Conservation (phyloP, 2,888 invertebrate species). For the Xanthia togata region DNA sequence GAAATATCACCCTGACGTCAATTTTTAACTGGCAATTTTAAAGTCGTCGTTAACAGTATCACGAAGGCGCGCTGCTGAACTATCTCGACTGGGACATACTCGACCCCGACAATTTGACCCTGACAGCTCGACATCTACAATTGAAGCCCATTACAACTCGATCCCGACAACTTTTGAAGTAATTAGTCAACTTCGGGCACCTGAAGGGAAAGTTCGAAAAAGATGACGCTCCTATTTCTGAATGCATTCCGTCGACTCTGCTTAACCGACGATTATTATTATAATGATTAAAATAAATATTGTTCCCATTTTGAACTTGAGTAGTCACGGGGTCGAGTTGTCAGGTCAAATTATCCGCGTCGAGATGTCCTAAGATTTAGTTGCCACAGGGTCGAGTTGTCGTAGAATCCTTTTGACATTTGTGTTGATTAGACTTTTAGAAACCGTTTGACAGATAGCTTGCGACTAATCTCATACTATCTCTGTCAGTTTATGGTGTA, state of each 20-base stretch:
- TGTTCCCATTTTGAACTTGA: neutral
- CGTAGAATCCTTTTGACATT: neutral
- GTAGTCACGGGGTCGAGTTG: too few relatives aligned
- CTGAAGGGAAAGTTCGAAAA: neutral
- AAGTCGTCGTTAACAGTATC: neutral
- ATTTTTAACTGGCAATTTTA: slow-evolving; percentile 68
- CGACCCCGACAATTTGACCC: neutral
- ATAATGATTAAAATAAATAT: neutral
- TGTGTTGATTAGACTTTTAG: neutral
- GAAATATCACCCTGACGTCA: slow-evolving; percentile 85
- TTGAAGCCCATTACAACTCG: neutral
- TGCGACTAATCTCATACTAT: neutral
- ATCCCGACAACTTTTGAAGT: neutral
- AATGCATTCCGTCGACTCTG: neutral
- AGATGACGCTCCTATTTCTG: neutral
- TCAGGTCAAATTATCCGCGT: too few relatives aligned
- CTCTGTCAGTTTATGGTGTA: neutral
- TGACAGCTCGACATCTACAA: neutral
- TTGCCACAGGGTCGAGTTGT: neutral
- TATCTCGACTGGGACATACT: neutral
- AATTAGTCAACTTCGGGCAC: neutral
- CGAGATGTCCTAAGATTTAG: too few relatives aligned
- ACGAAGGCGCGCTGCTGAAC: neutral
- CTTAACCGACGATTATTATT: neutral
- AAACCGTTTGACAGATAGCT: neutral